phyloP scores from a whole-genome alignment of 2,888 invertebrate species.

The Orthonychiurus folsomi region DNA sequence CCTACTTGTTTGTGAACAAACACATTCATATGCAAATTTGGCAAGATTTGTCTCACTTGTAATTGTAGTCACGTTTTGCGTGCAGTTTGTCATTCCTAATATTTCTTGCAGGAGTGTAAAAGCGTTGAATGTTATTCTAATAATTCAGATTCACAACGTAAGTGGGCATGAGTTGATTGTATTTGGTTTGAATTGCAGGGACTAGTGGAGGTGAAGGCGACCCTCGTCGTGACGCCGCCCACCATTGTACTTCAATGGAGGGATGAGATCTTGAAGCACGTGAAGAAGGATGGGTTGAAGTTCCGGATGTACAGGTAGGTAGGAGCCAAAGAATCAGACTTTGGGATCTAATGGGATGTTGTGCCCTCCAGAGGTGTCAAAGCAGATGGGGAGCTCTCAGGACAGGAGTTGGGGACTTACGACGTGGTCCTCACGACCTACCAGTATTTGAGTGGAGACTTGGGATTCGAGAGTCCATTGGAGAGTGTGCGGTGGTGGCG shows the following conservation, averaged over 20 bases:
- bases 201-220: constrained; percentile 52
- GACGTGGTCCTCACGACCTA: constrained; percentile 68
- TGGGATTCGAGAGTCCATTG: constrained; percentile 50
- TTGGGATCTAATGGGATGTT: constrained; percentile 54
- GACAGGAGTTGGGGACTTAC: constrained; percentile 53
- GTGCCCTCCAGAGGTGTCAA: constrained; percentile 52
- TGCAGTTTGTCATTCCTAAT: no score
- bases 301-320: constrained; percentile 51
- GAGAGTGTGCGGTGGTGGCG: constrained; percentile 65
- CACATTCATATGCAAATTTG: no score
- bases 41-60: no score
- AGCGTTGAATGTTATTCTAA: no score
- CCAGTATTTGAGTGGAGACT: constrained; percentile 53
- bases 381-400: constrained; percentile 53
- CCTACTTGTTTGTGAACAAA: no score
- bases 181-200: no score
- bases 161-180: no score
- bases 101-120: no score
- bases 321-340: constrained; percentile 51
- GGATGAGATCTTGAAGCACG: constrained; percentile 58
- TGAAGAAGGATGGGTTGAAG: constrained; percentile 41
- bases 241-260: constrained; percentile 63
- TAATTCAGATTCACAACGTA: no score
- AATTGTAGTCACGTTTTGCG: no score
- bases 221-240: constrained; percentile 61